Percentiles rank a stretch among this genome's conserved stretches.
Conservation (phyloP, 2,797 vertebrate species). For the Huso huso region DNA sequence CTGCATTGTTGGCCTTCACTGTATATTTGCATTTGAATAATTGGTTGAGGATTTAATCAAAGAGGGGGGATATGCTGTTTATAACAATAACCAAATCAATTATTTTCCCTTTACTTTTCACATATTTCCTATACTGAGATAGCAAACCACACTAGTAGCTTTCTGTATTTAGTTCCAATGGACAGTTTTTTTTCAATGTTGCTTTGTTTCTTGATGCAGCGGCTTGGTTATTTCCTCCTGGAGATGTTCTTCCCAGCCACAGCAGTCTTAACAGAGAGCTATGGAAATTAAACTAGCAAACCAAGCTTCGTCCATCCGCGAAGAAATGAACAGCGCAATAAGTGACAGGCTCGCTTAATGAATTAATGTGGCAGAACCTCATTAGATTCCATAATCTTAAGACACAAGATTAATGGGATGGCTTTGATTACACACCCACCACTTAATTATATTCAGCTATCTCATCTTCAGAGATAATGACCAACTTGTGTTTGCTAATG, state of each 20-base stretch:
- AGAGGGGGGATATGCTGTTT: too few species aligned
- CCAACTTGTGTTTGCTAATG: not conserved
- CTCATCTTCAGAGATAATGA: slow-evolving; percentile 8
- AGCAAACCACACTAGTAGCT: too few species aligned
- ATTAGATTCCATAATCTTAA: slow-evolving; percentile 74
- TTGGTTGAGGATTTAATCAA: too few species aligned
- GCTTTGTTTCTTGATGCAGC: too few species aligned
- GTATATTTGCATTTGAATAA: not conserved
- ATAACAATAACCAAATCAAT: too few species aligned
- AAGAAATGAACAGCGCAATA: slow-evolving; percentile 69
- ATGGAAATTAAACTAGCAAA: slow-evolving; percentile 65
- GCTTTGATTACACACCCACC: slow-evolving; percentile 4
- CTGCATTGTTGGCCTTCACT: not conserved
- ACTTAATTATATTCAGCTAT: not conserved
- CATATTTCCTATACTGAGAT: too few species aligned
- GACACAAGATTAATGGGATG: slow-evolving; percentile 58
- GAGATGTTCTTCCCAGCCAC: not conserved
- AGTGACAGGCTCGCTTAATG: slow-evolving; percentile 67
- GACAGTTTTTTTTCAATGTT: too few species aligned
- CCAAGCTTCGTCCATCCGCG: slow-evolving; percentile 68
- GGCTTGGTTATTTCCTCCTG: not conserved
- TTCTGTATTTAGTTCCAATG: too few species aligned
- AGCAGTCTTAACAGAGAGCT: slow-evolving; percentile 33
- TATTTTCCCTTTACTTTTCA: too few species aligned
- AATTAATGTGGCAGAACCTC: slow-evolving; percentile 72